A percentile compares a stretch with the other conserved stretches of the same genome.
Evolutionary conservation across 2,113 vertebrate genomes (phyloP).

Genomic region (Catagonus wagneri): DNA sequence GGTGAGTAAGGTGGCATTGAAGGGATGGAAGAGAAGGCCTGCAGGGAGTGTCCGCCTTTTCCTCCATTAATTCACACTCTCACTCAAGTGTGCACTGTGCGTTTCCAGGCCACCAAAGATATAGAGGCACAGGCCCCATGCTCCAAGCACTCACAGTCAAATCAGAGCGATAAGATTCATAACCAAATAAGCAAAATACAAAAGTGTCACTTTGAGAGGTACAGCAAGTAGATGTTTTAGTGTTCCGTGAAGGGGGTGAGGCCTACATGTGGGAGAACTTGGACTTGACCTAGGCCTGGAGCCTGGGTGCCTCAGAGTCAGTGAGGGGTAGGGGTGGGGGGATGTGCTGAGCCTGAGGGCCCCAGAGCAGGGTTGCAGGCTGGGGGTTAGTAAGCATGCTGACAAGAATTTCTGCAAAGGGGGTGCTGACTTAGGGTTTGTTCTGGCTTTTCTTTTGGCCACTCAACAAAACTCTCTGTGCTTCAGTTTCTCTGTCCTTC

Average conservation of each 20-base stretch:
- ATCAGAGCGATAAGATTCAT: neutral
- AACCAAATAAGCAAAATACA: neutral
- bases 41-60: accelerated
- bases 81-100: neutral
- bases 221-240: neutral
- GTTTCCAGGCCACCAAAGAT: neutral
- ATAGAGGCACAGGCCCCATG: accelerated
- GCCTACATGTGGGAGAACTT: accelerated
- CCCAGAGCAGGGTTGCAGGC: neutral
- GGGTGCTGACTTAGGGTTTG: neutral
- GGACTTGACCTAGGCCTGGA: neutral
- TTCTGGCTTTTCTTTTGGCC: neutral
- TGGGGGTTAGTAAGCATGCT: too few species aligned
- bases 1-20: neutral
- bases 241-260: neutral
- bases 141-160: neutral
- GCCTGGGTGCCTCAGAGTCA: neutral
- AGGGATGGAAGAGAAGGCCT: neutral
- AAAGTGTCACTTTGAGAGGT: neutral
- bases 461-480: neutral
- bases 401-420: neutral
- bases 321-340: too few species aligned
- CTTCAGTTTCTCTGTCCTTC: neutral
- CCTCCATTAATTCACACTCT: neutral
- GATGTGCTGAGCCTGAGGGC: neutral